Conservation (phyloP, 2,888 invertebrate genomes). For the Stenurella melanura region DNA sequence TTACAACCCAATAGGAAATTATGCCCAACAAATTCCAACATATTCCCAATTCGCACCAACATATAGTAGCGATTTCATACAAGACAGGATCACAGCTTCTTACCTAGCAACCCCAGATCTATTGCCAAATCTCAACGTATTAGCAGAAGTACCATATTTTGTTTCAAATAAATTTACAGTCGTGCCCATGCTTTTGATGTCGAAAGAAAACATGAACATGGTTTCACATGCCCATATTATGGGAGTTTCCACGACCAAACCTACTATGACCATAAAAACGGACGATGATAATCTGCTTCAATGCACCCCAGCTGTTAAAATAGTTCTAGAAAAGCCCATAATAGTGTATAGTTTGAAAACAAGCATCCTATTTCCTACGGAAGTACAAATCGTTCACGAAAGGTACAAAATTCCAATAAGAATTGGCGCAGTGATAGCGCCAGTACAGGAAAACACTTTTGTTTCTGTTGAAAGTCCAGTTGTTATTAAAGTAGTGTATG, state of each 20-base stretch:
- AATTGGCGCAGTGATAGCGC: constrained; percentile 73
- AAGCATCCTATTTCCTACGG: constrained; percentile 71
- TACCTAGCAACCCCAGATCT: constrained; percentile 48
- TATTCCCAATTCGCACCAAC: constrained; percentile 47
- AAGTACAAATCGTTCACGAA: constrained; percentile 70
- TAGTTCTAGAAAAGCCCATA: constrained; percentile 70
- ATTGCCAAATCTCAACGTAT: constrained; percentile 65
- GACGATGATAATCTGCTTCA: constrained; percentile 65
- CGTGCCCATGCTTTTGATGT: constrained; percentile 69
- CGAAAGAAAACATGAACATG: constrained; percentile 68
- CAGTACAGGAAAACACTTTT: constrained; percentile 66
- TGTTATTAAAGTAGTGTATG: constrained; percentile 70
- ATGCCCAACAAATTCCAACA: constrained; percentile 44
- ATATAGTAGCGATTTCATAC: constrained; percentile 42
- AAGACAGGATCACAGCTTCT: constrained; percentile 48
- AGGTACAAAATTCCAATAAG: constrained; percentile 70
- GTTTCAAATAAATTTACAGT: constrained; percentile 68
- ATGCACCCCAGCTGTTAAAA: constrained; percentile 72
- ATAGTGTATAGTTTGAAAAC: constrained; percentile 69
- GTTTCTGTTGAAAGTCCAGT: constrained; percentile 69
- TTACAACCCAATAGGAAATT: constrained; percentile 41
- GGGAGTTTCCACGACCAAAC: constrained; percentile 68
- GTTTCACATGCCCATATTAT: constrained; percentile 70
- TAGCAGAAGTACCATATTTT: constrained; percentile 68
- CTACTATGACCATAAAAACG: constrained; percentile 69